Evolutionary conservation across 2,888 invertebrate genomes (phyloP).

Genomic region (Drosophila mimica): DNA sequence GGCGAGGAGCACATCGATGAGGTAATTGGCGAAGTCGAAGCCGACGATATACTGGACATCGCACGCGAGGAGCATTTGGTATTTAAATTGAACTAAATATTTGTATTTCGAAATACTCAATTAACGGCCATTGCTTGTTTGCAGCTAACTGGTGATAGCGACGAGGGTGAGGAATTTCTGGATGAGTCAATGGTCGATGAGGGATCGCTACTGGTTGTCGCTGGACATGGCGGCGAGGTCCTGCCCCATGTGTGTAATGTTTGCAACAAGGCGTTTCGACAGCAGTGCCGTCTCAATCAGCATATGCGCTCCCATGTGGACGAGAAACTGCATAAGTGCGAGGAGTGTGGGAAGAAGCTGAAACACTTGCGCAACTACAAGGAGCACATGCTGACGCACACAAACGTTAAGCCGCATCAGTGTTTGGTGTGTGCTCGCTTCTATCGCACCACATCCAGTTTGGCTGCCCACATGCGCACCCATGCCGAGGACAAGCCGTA

Average conservation of each 20-base stretch:
- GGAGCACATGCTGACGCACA: constrained; percentile 84
- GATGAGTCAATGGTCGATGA: constrained; percentile 31
- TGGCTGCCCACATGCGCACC: constrained; percentile 70
- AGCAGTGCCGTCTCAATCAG: constrained; percentile 71
- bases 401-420: constrained; percentile 71
- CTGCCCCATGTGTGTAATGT: constrained; percentile 55
- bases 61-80: constrained; percentile 62
- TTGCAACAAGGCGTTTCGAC: constrained; percentile 65
- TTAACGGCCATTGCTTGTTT: not conserved
- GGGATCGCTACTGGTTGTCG: not conserved
- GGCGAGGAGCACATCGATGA: constrained; percentile 55
- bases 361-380: constrained; percentile 85
- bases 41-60: constrained; percentile 56
- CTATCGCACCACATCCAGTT: constrained; percentile 68
- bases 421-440: constrained; percentile 60
- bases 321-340: constrained; percentile 83
- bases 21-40: constrained; percentile 51
- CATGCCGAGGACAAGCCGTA: constrained; percentile 82
- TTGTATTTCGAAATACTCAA: not conserved
- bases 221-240: constrained; percentile 22
- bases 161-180: constrained; percentile 43
- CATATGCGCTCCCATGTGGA: constrained; percentile 84
- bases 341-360: constrained; percentile 83
- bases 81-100: constrained; percentile 1
- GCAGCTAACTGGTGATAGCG: constrained; percentile 46